Percentiles rank a stretch among this genome's conserved stretches.
Conservation (phyloP, 2,113 vertebrate species). For the Eurypyga helias region DNA sequence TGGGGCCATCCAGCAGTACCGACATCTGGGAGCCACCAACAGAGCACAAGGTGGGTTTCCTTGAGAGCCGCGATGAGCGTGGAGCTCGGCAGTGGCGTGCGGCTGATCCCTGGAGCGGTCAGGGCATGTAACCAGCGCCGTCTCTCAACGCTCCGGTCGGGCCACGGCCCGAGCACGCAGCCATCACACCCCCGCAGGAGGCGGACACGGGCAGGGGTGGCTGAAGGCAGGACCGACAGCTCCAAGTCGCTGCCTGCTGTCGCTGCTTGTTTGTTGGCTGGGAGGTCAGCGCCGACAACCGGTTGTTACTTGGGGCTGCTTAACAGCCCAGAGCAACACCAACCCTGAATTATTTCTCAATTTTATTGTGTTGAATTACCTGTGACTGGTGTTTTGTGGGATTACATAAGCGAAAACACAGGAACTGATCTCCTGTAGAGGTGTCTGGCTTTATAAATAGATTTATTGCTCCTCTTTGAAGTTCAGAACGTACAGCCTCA, state of each 20-base stretch:
- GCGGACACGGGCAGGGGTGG: not conserved
- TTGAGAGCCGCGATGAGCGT: rapidly evolving
- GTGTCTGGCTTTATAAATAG: slow-evolving; percentile 39
- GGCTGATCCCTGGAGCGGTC: not conserved
- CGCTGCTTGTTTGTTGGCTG: not conserved
- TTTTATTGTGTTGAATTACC: slow-evolving; percentile 8
- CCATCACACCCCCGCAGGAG: not conserved
- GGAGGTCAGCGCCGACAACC: not conserved
- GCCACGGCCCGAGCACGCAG: not conserved
- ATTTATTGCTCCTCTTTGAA: slow-evolving; percentile 36
- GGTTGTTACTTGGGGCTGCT: not conserved
- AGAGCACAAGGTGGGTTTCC: not conserved
- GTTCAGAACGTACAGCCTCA: not conserved
- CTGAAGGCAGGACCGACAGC: not conserved
- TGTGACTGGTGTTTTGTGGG: not conserved
- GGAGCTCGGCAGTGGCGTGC: rapidly evolving
- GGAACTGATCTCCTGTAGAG: slow-evolving; percentile 10
- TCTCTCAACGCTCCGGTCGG: not conserved
- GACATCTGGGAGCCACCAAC: not conserved
- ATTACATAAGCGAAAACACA: slow-evolving; percentile 33
- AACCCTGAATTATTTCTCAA: not conserved
- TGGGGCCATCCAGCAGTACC: not conserved
- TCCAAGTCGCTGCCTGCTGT: not conserved
- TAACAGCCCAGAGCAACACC: not conserved
- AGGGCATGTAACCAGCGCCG: not conserved